Conservation (phyloP, 2,888 invertebrate genomes). For the Lasius platythorax region DNA sequence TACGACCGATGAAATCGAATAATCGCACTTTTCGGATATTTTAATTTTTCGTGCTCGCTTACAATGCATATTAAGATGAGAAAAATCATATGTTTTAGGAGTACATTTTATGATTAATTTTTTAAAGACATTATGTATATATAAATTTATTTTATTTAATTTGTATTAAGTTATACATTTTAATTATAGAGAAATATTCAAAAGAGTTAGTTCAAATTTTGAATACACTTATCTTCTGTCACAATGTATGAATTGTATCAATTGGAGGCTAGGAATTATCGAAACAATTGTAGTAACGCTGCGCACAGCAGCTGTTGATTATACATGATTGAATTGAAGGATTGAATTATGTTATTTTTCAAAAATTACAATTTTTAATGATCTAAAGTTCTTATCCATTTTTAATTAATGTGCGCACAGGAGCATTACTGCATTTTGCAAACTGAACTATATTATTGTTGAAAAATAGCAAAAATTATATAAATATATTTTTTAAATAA, state of each 20-base stretch:
- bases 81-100: neutral
- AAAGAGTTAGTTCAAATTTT: neutral
- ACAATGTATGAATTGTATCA: neutral
- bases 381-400: neutral
- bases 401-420: neutral
- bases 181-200: neutral
- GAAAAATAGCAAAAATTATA: neutral
- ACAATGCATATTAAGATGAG: neutral
- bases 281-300: neutral
- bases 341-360: too few relatives aligned
- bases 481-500: neutral
- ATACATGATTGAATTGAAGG: too few relatives aligned
- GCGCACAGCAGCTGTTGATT: too few relatives aligned
- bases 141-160: neutral
- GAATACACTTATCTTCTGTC: neutral
- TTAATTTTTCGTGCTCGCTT: neutral
- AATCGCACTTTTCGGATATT: conserved; percentile 2
- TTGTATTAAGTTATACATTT: neutral
- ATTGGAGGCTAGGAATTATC: neutral
- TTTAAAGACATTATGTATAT: neutral
- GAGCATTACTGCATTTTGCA: neutral
- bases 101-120: neutral
- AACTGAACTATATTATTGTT: neutral
- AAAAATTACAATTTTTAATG: neutral
- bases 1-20: neutral